These are phyloP conservation scores for Camponotus pennsylvanicus DNA, from an alignment of 1,140 invertebrate genomes.

Conservation along the genomic window DNA sequence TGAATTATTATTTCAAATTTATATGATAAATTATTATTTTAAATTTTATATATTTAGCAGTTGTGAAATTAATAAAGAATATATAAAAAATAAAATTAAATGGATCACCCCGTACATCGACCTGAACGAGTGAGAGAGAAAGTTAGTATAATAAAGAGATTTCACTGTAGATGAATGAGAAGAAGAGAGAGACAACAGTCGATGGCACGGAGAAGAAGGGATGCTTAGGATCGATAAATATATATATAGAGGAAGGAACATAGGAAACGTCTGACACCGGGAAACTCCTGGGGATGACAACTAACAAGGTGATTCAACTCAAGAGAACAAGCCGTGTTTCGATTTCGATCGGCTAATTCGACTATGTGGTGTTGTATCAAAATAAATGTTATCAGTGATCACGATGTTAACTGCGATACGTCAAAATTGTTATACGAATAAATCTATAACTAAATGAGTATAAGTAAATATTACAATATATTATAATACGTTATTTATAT, in stretches of 20 bases:
- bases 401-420: neutral
- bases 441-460: neutral
- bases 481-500: too few species aligned
- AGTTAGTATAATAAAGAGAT: conserved; percentile 22
- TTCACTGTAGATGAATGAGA: conserved; percentile 30
- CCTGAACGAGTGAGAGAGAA: conserved; percentile 44
- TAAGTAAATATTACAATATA: neutral
- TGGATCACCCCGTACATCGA: neutral
- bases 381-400: neutral
- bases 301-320: conserved; percentile 65
- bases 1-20: neutral
- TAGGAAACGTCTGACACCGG: conserved; percentile 79
- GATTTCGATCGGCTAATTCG: neutral
- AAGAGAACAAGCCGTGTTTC: conserved; percentile 33
- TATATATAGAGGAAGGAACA: conserved; percentile 79
- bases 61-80: neutral
- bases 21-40: neutral
- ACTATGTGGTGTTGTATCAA: neutral
- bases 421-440: neutral
- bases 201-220: conserved; percentile 74
- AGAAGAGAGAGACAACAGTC: conserved; percentile 70
- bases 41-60: neutral
- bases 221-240: conserved; percentile 78
- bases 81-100: neutral
- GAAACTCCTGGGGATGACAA: conserved; percentile 75